Evolutionary conservation across 1,140 invertebrate species (phyloP).

Genomic region (Macrotrachela quadricornifera): DNA sequence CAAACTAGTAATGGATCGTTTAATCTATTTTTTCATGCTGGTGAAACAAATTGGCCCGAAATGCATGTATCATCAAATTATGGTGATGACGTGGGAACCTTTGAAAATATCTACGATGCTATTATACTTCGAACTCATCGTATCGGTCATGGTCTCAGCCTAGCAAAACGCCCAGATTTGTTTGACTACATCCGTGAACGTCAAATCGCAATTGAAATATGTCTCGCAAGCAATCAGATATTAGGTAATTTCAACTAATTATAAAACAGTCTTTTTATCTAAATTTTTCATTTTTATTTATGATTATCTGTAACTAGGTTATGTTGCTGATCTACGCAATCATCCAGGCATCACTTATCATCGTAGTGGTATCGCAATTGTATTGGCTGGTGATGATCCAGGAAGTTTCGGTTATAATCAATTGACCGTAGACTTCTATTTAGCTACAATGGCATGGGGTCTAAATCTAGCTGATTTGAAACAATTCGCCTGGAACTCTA

Average conservation of each 20-base stretch:
- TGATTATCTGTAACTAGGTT: not conserved
- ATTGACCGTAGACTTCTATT: conserved; percentile 16
- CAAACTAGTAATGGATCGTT: conserved; percentile 9
- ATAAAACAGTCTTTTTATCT: no score
- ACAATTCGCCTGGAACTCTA: conserved; percentile 13
- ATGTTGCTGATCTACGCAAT: conserved; percentile 13
- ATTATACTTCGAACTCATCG: conserved; percentile 12
- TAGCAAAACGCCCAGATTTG: conserved; percentile 14
- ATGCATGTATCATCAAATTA: conserved; percentile 12
- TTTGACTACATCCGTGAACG: conserved; percentile 11
- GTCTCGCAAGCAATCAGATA: conserved; percentile 15
- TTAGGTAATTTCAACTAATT: conserved; percentile 11
- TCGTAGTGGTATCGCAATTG: conserved; percentile 13
- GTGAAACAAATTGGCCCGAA: conserved; percentile 16
- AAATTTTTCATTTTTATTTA: no score
- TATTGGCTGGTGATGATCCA: conserved; percentile 15
- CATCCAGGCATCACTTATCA: conserved; percentile 15
- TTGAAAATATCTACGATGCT: conserved; percentile 13
- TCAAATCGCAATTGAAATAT: conserved; percentile 14
- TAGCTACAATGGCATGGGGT: conserved; percentile 15
- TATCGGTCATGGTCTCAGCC: conserved; percentile 15
- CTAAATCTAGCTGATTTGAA: conserved; percentile 13
- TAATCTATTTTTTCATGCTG: conserved; percentile 13
- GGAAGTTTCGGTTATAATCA: conserved; percentile 15
- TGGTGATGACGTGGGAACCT: conserved; percentile 11